Evolutionary conservation across 1,140 invertebrate genomes (phyloP).

Genomic region (Drosophila bifasciata): DNA sequence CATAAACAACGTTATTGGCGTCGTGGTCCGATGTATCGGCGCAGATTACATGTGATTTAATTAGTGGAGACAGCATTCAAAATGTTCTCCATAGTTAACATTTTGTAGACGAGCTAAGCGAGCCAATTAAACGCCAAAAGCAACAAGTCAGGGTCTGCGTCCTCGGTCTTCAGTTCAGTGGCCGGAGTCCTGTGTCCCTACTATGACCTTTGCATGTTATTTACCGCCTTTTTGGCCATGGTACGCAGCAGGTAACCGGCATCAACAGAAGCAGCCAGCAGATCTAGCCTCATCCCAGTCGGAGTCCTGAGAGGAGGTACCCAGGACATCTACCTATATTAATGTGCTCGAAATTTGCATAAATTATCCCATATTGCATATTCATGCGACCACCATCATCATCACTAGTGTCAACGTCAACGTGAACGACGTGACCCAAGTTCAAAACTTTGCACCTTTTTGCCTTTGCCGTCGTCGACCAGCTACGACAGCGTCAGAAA

Average conservation of each 20-base stretch:
- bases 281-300: not conserved
- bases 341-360: slow-evolving; percentile 83
- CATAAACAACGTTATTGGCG: slow-evolving; percentile 34
- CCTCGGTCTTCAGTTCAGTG: not conserved
- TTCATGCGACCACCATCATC: slow-evolving; percentile 66
- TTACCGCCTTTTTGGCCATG: slow-evolving; percentile 64
- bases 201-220: slow-evolving; percentile 69
- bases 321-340: slow-evolving; percentile 74
- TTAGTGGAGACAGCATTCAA: slow-evolving; percentile 55
- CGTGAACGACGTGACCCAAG: slow-evolving; percentile 63
- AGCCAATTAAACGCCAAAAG: slow-evolving; percentile 71
- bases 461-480: slow-evolving; percentile 3
- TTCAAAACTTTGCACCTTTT: slow-evolving; percentile 36
- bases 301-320: not conserved
- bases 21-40: not conserved
- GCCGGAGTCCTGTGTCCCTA: slow-evolving; percentile 42
- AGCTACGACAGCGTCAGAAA: slow-evolving; percentile 47
- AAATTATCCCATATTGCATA: slow-evolving; percentile 84
- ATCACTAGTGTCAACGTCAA: slow-evolving; percentile 4
- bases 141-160: slow-evolving; percentile 19
- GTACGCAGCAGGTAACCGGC: slow-evolving; percentile 46
- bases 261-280: not conserved
- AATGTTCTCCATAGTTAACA: slow-evolving; percentile 74
- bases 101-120: slow-evolving; percentile 80
- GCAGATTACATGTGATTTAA: slow-evolving; percentile 61